Percentiles rank a stretch among this genome's conserved stretches.
phyloP scores from a whole-genome alignment of 2,888 invertebrate species.

The Archaeoteleia sp. region DNA sequence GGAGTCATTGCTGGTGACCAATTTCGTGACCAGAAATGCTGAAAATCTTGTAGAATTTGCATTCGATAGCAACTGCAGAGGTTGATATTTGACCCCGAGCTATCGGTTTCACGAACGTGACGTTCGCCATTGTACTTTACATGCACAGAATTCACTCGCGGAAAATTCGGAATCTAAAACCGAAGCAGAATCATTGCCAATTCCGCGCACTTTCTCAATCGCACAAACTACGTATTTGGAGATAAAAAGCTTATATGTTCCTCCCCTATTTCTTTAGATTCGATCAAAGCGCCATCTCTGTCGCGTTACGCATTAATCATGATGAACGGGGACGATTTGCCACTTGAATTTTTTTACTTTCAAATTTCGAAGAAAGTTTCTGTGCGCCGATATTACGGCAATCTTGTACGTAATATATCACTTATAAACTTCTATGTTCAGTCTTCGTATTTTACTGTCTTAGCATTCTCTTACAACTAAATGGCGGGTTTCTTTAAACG shows the following conservation, averaged over 20 bases:
- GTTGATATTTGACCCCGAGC: constrained; percentile 54
- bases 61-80: constrained; percentile 53
- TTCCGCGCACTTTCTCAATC: constrained; percentile 45
- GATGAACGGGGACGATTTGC: constrained; percentile 29
- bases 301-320: constrained; percentile 8
- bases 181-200: constrained; percentile 52
- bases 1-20: constrained; percentile 53
- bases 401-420: no score
- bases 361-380: not conserved
- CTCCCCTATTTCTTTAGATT: constrained; percentile 29
- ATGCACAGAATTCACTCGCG: constrained; percentile 51
- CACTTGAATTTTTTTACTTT: constrained; percentile 6
- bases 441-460: no score
- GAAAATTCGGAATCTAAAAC: constrained; percentile 52
- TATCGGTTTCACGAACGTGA: constrained; percentile 54
- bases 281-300: constrained; percentile 23
- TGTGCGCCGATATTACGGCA: no score
- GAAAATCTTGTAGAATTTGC: constrained; percentile 54
- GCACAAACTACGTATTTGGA: constrained; percentile 38
- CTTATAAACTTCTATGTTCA: no score
- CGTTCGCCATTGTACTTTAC: constrained; percentile 53
- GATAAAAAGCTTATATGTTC: constrained; percentile 35
- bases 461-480: no score
- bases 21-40: constrained; percentile 55
- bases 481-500: no score